These are phyloP conservation scores for Caradrina clavipalpis DNA, from an alignment of 2,888 invertebrate species.

Conservation along the genomic window DNA sequence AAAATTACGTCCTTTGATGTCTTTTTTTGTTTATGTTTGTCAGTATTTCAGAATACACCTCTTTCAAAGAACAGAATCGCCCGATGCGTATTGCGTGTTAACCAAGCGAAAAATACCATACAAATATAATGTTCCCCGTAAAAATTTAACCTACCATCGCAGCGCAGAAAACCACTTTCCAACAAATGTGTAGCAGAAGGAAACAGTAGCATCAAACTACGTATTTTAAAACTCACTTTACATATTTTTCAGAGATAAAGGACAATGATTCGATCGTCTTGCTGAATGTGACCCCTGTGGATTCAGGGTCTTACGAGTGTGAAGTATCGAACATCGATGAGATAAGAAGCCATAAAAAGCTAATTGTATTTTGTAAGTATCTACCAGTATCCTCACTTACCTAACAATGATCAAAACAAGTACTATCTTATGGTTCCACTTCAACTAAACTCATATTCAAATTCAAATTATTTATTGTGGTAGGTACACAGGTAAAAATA, in stretches of 20 bases:
- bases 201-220: neutral
- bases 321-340: slow-evolving; percentile 78
- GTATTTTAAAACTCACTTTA: neutral
- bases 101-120: too few species aligned
- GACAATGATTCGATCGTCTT: slow-evolving; percentile 77
- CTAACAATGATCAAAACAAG: neutral
- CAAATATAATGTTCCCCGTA: neutral
- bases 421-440: neutral
- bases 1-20: too few species aligned
- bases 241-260: slow-evolving; percentile 73
- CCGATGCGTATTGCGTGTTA: too few species aligned
- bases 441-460: neutral
- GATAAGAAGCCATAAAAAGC: slow-evolving; percentile 68
- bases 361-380: slow-evolving; percentile 84
- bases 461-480: too few species aligned
- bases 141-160: neutral
- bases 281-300: slow-evolving; percentile 69
- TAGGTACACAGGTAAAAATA: too few species aligned
- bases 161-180: neutral
- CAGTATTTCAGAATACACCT: too few species aligned
- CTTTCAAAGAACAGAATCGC: too few species aligned
- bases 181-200: neutral
- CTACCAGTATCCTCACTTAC: neutral
- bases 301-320: slow-evolving; percentile 83
- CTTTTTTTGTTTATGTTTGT: too few species aligned